Evolutionary conservation across 1,140 invertebrate species (phyloP).

Genomic region (Microplitis demolitor): DNA sequence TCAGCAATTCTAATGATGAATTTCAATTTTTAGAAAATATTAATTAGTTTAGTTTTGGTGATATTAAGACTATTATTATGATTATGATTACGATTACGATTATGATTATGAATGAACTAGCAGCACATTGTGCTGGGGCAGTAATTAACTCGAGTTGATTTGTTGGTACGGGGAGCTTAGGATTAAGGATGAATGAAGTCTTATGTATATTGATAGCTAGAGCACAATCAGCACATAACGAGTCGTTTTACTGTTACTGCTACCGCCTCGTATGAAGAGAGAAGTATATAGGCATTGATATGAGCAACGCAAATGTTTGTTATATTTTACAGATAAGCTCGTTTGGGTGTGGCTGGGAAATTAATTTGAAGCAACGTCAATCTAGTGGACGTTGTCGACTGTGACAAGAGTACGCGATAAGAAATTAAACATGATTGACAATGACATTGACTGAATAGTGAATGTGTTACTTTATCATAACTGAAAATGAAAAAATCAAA

Average conservation of each 20-base stretch:
- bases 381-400: constrained; percentile 14
- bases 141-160: neutral
- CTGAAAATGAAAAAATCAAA: constrained; percentile 12
- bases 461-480: constrained; percentile 13
- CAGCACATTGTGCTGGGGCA: too few relatives aligned
- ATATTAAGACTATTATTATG: too few relatives aligned
- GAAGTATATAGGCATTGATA: neutral
- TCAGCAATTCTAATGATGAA: too few relatives aligned
- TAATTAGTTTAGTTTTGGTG: too few relatives aligned
- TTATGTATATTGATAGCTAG: too few relatives aligned
- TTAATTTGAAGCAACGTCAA: constrained; percentile 41
- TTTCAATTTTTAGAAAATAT: too few relatives aligned
- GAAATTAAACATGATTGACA: constrained; percentile 24
- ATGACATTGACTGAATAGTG: constrained; percentile 24
- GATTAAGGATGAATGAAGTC: too few relatives aligned
- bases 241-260: neutral
- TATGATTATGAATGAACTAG: too few relatives aligned
- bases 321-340: constrained; percentile 44
- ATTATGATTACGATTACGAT: too few relatives aligned
- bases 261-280: neutral
- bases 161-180: neutral
- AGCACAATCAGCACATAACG: too few relatives aligned
- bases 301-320: constrained; percentile 34
- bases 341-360: constrained; percentile 27
- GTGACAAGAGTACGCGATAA: constrained; percentile 20